A percentile compares a stretch with the other conserved stretches of the same genome.
Conservation (phyloP, 1,140 invertebrate genomes). For the Theocolax elegans region DNA sequence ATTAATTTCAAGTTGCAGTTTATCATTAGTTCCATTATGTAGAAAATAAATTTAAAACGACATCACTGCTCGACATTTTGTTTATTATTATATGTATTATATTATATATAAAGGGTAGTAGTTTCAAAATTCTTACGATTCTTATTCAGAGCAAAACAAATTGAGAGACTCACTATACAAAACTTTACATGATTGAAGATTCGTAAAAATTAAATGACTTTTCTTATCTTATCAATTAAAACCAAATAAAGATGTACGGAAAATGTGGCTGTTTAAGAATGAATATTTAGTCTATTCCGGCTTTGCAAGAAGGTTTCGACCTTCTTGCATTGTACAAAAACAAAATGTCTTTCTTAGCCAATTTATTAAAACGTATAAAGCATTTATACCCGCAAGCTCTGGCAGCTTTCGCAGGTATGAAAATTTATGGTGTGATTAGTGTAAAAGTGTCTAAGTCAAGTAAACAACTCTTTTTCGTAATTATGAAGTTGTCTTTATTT, state of each 20-base stretch:
- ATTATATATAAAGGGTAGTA: too few species aligned
- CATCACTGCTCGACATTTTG: too few species aligned
- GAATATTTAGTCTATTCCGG: neutral
- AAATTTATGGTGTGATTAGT: neutral
- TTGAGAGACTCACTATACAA: too few species aligned
- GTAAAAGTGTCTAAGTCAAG: neutral
- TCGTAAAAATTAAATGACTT: neutral
- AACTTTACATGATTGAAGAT: too few species aligned
- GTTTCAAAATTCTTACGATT: too few species aligned
- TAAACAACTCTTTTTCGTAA: too few species aligned
- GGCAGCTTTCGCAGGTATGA: slow-evolving; percentile 26
- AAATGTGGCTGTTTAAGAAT: neutral
- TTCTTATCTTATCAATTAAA: slow-evolving; percentile 30
- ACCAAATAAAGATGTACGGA: slow-evolving; percentile 9
- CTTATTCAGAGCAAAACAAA: too few species aligned
- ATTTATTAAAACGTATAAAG: neutral
- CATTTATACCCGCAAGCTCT: slow-evolving; percentile 20
- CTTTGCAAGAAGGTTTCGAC: slow-evolving; percentile 1
- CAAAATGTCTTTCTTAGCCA: neutral
- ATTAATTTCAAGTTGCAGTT: too few species aligned
- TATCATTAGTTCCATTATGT: too few species aligned
- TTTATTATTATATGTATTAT: too few species aligned
- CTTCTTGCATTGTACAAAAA: neutral
- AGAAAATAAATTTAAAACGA: too few species aligned
- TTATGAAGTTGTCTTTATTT: too few species aligned